phyloP scores from a whole-genome alignment of 2,888 invertebrate genomes.

The Idaea aversata region DNA sequence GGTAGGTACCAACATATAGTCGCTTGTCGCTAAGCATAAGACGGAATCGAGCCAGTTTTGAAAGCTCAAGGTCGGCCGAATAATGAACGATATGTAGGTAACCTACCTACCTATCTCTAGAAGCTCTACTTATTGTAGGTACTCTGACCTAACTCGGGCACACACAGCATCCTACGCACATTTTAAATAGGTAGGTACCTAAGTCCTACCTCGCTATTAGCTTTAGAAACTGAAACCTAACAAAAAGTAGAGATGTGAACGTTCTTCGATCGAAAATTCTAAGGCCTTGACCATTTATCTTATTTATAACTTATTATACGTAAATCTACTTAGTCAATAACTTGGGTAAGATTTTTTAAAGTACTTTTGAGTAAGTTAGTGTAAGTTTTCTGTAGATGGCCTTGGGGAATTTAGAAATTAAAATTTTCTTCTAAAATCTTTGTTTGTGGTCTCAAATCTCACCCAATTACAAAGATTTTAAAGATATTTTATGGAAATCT shows the following conservation, averaged over 20 bases:
- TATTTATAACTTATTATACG: neutral
- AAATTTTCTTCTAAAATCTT: too few species aligned
- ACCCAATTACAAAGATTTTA: too few species aligned
- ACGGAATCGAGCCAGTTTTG: neutral
- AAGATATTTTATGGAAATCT: too few species aligned
- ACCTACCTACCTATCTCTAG: neutral
- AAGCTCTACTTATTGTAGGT: neutral
- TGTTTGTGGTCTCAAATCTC: too few species aligned
- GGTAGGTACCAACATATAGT: neutral
- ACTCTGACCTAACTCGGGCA: neutral
- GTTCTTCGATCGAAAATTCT: neutral
- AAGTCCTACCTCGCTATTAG: neutral
- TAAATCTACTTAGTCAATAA: neutral
- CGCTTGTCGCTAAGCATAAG: neutral
- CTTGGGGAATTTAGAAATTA: too few species aligned
- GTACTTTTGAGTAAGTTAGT: too few species aligned
- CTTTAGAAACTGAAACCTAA: neutral
- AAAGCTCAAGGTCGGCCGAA: slow-evolving; percentile 1
- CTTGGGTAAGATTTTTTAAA: neutral
- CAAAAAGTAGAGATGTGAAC: neutral
- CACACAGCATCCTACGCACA: neutral
- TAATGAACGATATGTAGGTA: neutral
- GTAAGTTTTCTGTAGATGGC: too few species aligned
- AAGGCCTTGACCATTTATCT: neutral
- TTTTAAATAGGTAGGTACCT: neutral